Evolutionary conservation across 2,888 invertebrate genomes (phyloP), one percentile per base, ranked within the genome.

Genomic region (Drosophila macrospina): DNA sequence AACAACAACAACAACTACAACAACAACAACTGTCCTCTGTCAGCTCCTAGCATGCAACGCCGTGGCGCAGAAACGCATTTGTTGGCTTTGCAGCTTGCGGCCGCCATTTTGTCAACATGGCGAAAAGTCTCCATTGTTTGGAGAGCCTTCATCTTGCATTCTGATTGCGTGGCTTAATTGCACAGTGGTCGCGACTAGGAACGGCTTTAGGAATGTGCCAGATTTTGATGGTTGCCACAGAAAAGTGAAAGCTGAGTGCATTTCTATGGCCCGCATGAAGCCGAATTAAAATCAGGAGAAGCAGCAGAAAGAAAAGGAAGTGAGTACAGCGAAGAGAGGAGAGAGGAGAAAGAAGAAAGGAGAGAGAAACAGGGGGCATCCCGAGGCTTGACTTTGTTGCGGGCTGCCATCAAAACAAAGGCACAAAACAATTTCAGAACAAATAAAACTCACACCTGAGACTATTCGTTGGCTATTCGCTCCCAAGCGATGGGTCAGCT

Each of bases 91-190:
- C 70, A 72, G 83, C 83, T 80, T 75, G 83, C 61, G 78, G 83
- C 69, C 66, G 80, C 83, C 83, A 86, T 86, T 83, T 86, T 72
- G 73, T 68, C 71, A 80, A 80, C 63, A 78, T 72, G 68, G 52
- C 68, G 75, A 66, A 50, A 16, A 60, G 36, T 39, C 63, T 34
- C 51, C 50, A 80, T 80, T 83, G 86, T 83, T 83, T 80, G 78
- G 52, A n/a, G 36, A 76, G 83, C 80, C 83, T 86, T 80, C 83
- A 86, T 83, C 80, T 83, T 83, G 83, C 76, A 83, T 83, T 83
- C 83, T 84, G 83, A 84, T 84, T 84, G 86, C 78, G 78, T 51
- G 83, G 86, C 78, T 86, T 86, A 84, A 84, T 84, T 84, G 83
- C 80, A 78, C 56, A 70, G 69, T 63, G 63, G 71, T 54, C 50